Evolutionary conservation across 1,140 invertebrate genomes (phyloP), one percentile per base, ranked within the genome.

Genomic region (Saxidomus purpurata): DNA sequence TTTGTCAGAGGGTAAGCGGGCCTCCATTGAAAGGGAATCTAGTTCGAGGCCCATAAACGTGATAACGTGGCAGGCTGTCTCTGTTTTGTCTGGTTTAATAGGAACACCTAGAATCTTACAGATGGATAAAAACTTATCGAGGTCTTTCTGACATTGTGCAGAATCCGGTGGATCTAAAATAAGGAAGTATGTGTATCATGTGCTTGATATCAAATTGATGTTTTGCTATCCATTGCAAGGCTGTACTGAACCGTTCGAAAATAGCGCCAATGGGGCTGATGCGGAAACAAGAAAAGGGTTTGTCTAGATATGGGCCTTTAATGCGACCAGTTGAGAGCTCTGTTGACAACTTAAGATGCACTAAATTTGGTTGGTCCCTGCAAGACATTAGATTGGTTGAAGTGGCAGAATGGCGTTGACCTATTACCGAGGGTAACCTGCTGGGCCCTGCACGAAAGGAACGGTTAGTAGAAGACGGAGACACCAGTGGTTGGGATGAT

Each of bases 121-220:
- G 19, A 88, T 47, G 19, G 28, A 15, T 17, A 88, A 19, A 83
- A 89, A 88, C 2, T 1, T 55, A 0, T 82, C 13, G 3, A 88
- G 47, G 38, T 74, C 11, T 3, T 22, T 40, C 13, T 82, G 34
- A 77, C 89, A 90, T 28, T 76, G 0, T 22, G 0, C 8, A 22
- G 28, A 71, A 71, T 67, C 0, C 2, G 38, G 2, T 8, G 76
- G 85, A 34, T 49, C 77, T 1, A 90, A 11, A 25, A 90, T 76
- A 36, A 90, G 63, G 38, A 91, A 90, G 47, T 0, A 89, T 85
- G 55, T 88, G 90, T 3, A 87, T 49, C 47, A 90, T 80, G n/a
- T 38, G 43, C 17, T 36, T 11, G 15, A 69, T 67, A 17, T 59
- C 6, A 15, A 71, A 79, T 49, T 90, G 52, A 49, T 49, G 36